Conservation (phyloP, 1,140 invertebrate genomes). For the Gryllus bimaculatus region DNA sequence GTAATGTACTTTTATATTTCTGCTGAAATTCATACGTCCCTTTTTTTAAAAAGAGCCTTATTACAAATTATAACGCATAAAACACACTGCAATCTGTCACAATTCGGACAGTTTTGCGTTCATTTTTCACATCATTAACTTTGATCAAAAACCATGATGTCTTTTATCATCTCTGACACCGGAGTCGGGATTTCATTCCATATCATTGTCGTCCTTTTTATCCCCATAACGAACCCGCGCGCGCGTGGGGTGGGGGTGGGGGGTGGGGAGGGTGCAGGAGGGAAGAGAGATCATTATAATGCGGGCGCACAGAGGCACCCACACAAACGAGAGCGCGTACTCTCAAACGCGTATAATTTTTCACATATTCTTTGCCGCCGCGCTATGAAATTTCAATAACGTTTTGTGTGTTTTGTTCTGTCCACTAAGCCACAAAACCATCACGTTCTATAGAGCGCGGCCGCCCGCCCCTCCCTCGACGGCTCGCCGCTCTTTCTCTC, state of each 20-base stretch:
- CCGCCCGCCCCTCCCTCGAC: too few relatives aligned
- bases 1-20: constrained; percentile 1
- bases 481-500: not conserved
- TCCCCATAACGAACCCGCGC: not conserved
- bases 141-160: constrained; percentile 5
- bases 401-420: constrained; percentile 4
- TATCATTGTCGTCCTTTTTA: constrained; percentile 5
- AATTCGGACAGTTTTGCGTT: not conserved
- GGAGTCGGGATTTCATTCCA: not conserved
- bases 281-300: not conserved
- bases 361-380: not conserved
- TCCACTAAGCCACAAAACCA: constrained; percentile 3
- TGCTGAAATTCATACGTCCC: not conserved
- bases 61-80: not conserved
- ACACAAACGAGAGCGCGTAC: not conserved
- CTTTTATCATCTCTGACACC: constrained; percentile 1
- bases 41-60: not conserved
- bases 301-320: not conserved
- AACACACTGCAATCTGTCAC: not conserved
- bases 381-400: constrained; percentile 5
- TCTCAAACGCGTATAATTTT: not conserved
- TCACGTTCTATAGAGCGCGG: not conserved
- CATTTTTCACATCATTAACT: constrained; percentile 5
- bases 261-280: too few relatives aligned
- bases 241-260: too few relatives aligned